phyloP scores from a whole-genome alignment of 2,888 invertebrate genomes.

The Cephus spinipes region DNA sequence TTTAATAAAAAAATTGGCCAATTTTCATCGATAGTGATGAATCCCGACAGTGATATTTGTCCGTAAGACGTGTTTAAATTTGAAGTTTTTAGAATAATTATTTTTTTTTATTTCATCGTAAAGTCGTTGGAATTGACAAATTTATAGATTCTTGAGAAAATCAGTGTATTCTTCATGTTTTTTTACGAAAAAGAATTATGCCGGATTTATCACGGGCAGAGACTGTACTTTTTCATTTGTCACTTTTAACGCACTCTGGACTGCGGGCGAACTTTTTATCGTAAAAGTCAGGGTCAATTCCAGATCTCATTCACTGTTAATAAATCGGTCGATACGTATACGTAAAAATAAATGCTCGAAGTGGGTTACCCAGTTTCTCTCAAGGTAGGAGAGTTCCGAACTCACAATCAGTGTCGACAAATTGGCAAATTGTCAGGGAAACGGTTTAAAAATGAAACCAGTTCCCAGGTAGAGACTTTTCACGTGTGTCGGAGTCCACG shows the following conservation, averaged over 20 bases:
- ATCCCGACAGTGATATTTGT: not conserved
- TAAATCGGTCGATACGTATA: conserved; percentile 3
- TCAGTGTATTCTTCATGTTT: not conserved
- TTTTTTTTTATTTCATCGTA: too few relatives aligned
- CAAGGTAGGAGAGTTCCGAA: not conserved
- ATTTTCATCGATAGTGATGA: not conserved
- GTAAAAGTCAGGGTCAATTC: not conserved
- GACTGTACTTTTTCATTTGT: conserved; percentile 4
- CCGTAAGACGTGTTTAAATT: not conserved
- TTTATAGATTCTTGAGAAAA: not conserved
- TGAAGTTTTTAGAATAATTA: not conserved
- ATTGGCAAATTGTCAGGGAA: conserved; percentile 42
- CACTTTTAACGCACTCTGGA: not conserved
- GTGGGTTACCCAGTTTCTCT: conserved; percentile 20
- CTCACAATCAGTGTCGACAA: conserved; percentile 22
- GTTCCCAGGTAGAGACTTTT: not conserved
- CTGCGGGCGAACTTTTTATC: not conserved
- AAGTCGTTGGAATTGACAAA: too few relatives aligned
- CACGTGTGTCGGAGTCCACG: not conserved
- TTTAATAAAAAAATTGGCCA: not conserved
- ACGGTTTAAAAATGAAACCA: conserved; percentile 32
- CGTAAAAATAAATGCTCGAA: conserved; percentile 15
- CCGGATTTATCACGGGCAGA: not conserved
- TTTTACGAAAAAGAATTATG: not conserved
- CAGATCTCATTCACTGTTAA: not conserved